These are phyloP conservation scores for Tipula unca DNA, from an alignment of 2,888 invertebrate genomes.

Conservation along the genomic window DNA sequence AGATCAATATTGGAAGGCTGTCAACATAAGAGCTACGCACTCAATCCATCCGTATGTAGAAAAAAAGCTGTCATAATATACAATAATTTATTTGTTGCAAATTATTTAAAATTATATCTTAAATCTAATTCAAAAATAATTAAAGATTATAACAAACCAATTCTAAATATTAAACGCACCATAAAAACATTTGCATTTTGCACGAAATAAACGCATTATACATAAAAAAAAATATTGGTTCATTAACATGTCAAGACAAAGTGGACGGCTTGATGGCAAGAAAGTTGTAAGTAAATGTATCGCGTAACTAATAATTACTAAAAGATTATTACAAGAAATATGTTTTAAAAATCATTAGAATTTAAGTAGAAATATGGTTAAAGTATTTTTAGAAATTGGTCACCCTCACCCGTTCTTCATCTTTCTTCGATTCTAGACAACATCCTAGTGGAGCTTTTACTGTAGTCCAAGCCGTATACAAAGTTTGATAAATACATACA, in stretches of 20 bases:
- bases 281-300: conserved; percentile 40
- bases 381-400: conserved; percentile 29
- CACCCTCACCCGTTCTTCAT: conserved; percentile 34
- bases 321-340: background rate
- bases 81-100: background rate
- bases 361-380: background rate
- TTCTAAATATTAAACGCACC: background rate
- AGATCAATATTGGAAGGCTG: background rate
- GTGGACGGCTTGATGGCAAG: conserved; percentile 38
- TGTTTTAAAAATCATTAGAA: background rate
- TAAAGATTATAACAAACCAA: background rate
- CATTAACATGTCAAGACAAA: conserved; percentile 38
- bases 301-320: background rate
- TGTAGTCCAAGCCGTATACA: background rate
- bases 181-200: background rate
- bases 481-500: conserved; percentile 24
- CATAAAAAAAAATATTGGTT: background rate
- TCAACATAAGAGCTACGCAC: background rate
- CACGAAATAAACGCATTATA: background rate
- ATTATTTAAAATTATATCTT: background rate
- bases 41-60: background rate
- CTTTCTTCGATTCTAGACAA: conserved; percentile 42
- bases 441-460: conserved; percentile 24
- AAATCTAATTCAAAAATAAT: background rate
- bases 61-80: background rate